These are phyloP conservation scores for Torymus texanus DNA, from an alignment of 2,888 invertebrate species.

Conservation along the genomic window DNA sequence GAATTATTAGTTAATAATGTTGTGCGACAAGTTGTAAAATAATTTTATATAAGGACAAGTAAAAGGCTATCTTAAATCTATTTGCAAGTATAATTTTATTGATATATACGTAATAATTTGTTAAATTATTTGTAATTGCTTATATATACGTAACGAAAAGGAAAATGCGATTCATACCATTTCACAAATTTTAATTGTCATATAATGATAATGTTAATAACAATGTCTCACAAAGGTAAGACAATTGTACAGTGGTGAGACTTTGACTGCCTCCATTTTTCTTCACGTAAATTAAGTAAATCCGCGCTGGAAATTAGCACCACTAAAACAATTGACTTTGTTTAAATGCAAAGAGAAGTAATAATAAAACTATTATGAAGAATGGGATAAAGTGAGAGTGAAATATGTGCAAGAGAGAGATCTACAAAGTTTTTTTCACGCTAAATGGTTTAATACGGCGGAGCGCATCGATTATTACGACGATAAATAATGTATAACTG, in stretches of 20 bases:
- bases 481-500: constrained; percentile 58
- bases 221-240: constrained; percentile 1
- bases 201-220: constrained; percentile 15
- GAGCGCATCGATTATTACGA: constrained; percentile 54
- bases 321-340: constrained; percentile 5
- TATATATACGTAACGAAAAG: constrained; percentile 8
- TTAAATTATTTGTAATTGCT: constrained; percentile 32
- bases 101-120: constrained; percentile 21
- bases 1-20: constrained; percentile 9
- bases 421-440: constrained; percentile 58
- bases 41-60: constrained; percentile 42
- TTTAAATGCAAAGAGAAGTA: constrained; percentile 16
- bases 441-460: constrained; percentile 60
- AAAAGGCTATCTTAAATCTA: background rate
- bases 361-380: constrained; percentile 5
- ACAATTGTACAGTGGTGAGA: constrained; percentile 13
- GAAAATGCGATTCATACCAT: constrained; percentile 17
- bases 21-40: constrained; percentile 17
- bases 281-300: constrained; percentile 17
- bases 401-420: constrained; percentile 16
- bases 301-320: constrained; percentile 1
- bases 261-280: constrained; percentile 35
- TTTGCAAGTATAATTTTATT: constrained; percentile 15
- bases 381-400: constrained; percentile 14
- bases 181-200: constrained; percentile 22